phyloP scores from a whole-genome alignment of 2,888 invertebrate species.

The Acrobasis repandana region DNA sequence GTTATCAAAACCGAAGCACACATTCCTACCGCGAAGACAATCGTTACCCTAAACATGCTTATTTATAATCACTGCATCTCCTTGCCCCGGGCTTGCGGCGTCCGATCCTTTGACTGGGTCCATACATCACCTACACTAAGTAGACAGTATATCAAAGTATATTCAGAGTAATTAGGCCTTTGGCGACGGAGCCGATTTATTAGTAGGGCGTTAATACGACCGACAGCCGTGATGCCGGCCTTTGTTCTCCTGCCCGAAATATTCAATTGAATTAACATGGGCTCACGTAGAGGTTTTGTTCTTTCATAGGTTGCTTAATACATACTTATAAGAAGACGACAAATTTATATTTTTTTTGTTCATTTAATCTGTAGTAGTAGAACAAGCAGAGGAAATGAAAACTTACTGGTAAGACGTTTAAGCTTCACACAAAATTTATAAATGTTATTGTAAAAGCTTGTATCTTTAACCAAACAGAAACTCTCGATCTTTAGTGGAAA shows the following conservation, averaged over 20 bases:
- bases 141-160: slow-evolving; percentile 82
- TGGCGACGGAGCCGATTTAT: slow-evolving; percentile 82
- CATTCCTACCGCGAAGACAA: slow-evolving; percentile 42
- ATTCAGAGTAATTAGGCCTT: slow-evolving; percentile 80
- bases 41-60: slow-evolving; percentile 76
- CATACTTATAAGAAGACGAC: neutral
- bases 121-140: slow-evolving; percentile 80
- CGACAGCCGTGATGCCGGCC: slow-evolving; percentile 78
- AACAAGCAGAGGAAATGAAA: too few relatives aligned
- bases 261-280: slow-evolving; percentile 63
- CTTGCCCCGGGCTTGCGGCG: slow-evolving; percentile 66
- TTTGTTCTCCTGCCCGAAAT: slow-evolving; percentile 71
- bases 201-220: slow-evolving; percentile 77
- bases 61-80: slow-evolving; percentile 73
- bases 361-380: too few relatives aligned
- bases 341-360: neutral
- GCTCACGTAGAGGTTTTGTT: neutral
- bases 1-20: neutral
- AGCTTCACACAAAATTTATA: too few relatives aligned
- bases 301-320: too few relatives aligned
- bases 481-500: too few relatives aligned
- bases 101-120: slow-evolving; percentile 73
- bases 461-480: too few relatives aligned
- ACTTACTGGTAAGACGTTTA: too few relatives aligned
- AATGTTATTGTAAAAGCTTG: too few relatives aligned